phyloP scores from a whole-genome alignment of 2,888 invertebrate genomes.

The Cerastis rubricosa region DNA sequence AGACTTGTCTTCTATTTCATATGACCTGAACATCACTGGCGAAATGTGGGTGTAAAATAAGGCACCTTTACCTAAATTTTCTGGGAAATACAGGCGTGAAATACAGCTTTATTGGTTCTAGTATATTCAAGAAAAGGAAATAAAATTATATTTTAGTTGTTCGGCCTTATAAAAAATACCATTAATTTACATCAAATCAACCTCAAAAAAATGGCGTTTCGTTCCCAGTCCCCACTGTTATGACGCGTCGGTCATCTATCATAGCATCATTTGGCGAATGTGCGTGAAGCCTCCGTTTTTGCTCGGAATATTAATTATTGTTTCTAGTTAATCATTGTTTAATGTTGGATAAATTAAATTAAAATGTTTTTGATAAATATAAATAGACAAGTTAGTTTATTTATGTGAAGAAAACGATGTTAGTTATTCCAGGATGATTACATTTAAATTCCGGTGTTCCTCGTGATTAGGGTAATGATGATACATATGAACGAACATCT shows the following conservation, averaged over 20 bases:
- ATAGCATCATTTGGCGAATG: constrained; percentile 42
- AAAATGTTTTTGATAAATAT: constrained; percentile 1
- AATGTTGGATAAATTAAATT: not conserved
- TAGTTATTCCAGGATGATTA: not conserved
- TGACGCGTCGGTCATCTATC: constrained; percentile 58
- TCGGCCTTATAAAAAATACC: constrained; percentile 1
- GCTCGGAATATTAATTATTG: constrained; percentile 46
- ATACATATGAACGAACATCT: not conserved
- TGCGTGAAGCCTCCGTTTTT: constrained; percentile 43
- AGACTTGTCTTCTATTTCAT: not conserved
- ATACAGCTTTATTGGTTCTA: not conserved
- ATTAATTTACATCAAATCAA: constrained; percentile 43
- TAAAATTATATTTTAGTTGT: not conserved
- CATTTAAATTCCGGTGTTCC: not conserved
- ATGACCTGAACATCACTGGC: not conserved
- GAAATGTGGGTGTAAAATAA: not conserved
- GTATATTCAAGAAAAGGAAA: not conserved
- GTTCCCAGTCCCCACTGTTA: constrained; percentile 32
- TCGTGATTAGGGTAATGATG: not conserved
- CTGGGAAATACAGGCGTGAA: not conserved
- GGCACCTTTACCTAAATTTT: not conserved
- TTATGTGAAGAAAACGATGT: not conserved
- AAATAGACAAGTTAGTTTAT: not conserved
- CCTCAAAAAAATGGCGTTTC: constrained; percentile 36
- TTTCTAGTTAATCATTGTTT: constrained; percentile 38